Base-by-base conservation (phyloP, 2,797 vertebrate species). In the Aphelocoma californica region DNA sequence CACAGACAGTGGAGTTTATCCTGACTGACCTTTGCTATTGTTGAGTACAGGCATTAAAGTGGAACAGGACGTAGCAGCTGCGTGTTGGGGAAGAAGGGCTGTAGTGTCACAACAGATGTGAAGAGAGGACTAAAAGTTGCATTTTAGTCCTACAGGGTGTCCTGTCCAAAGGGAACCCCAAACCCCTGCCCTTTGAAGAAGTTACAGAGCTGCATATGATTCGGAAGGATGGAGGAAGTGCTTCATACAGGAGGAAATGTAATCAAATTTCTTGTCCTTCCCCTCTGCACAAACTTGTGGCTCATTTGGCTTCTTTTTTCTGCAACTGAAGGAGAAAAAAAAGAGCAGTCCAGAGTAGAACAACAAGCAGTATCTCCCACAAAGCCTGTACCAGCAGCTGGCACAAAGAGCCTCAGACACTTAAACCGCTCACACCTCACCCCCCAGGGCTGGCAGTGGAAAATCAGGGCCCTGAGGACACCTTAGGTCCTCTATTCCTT, bases 251-350 rank as follows among this genome's bases (percentile, higher is more conserved):
- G 51, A 86, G 29, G 16, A 71, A 62, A 25, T 15, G 14, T 11
- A 9, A 45, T 31, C 18, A 70, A 5, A 42, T 24, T n/a, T 82
- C 13, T 73, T 62, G 29, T 7, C 82, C 8, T 89, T 82, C 32
- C 17, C 6, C 29, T 66, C 65, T 62, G 40, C 26, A 42, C 29
- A 53, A 62, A 29, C 58, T 10, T 48, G 12, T 47, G 80, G 23
- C 14, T 71, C 32, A 1, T 78, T 78, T 26, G 40, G 21, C 15
- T 65, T 56, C 1, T 36, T 73, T 44, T 50, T 11, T 28, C 42
- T 8, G 42, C n/a, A 62, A 0, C 0, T 25, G 29, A n/a, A 31
- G 29, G 4, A 19, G 10, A 12, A 18, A 61, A 58, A 36, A n/a
- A 20, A 19, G 7, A 81, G 13, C 9, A 45, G 32, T 34, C 21